phyloP scores from a whole-genome alignment of 2,113 vertebrate genomes.

The Scytalopus superciliaris region DNA sequence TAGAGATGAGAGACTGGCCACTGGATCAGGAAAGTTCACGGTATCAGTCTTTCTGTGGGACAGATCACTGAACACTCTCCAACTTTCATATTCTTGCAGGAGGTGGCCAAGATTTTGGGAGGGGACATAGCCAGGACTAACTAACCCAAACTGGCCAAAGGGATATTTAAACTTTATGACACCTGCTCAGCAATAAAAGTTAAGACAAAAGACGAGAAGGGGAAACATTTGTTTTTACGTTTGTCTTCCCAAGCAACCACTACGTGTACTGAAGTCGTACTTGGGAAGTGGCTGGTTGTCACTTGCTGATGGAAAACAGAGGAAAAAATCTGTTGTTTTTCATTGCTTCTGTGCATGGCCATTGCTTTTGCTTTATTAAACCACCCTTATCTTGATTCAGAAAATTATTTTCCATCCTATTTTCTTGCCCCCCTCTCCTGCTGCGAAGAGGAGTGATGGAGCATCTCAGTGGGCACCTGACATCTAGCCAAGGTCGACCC shows the following conservation, averaged over 20 bases:
- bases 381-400: neutral
- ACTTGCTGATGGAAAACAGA: neutral
- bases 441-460: neutral
- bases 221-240: neutral
- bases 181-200: neutral
- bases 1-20: neutral
- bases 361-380: neutral
- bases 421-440: neutral
- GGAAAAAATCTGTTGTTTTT: neutral
- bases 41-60: neutral
- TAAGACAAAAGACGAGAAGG: neutral
- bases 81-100: neutral
- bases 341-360: fast-evolving
- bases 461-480: neutral
- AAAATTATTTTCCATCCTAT: neutral
- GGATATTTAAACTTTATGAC: neutral
- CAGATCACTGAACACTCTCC: neutral
- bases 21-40: neutral
- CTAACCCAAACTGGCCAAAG: neutral
- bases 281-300: neutral
- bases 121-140: neutral
- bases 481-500: neutral
- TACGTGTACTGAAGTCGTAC: neutral
- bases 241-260: neutral
- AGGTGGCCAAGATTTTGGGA: neutral